Evolutionary conservation across 2,888 invertebrate genomes (phyloP).

Genomic region (Nebria salina): DNA sequence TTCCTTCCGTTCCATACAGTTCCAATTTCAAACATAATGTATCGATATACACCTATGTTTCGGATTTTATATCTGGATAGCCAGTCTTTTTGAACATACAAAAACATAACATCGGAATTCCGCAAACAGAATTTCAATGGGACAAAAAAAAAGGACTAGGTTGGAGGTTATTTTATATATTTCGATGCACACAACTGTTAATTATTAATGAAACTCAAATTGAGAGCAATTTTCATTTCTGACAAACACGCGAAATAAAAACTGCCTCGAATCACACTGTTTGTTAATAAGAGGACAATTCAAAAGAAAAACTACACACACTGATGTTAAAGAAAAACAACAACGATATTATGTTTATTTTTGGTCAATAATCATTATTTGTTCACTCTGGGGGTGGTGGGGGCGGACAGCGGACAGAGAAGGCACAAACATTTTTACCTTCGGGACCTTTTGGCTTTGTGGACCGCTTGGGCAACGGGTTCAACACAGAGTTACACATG

Average conservation of each 20-base stretch:
- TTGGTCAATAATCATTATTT: background rate
- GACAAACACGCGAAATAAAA: slow-evolving; percentile 19
- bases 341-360: background rate
- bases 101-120: background rate
- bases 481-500: slow-evolving; percentile 66
- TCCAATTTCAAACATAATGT: slow-evolving; percentile 3
- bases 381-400: slow-evolving; percentile 3
- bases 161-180: too few species aligned
- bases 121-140: too few species aligned
- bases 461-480: slow-evolving; percentile 41
- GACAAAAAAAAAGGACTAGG: too few species aligned
- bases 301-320: slow-evolving; percentile 26
- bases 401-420: slow-evolving; percentile 13
- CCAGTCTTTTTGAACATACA: slow-evolving; percentile 10
- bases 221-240: too few species aligned
- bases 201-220: too few species aligned
- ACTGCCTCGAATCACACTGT: slow-evolving; percentile 26
- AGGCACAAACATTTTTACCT: background rate
- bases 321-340: slow-evolving; percentile 8
- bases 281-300: slow-evolving; percentile 6
- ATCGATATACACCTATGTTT: background rate
- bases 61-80: slow-evolving; percentile 9
- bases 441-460: background rate
- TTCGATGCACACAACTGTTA: too few species aligned
- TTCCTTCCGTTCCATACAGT: background rate